Evolutionary conservation across 2,113 vertebrate species (phyloP).

Genomic region (Planiliza haematocheilus): DNA sequence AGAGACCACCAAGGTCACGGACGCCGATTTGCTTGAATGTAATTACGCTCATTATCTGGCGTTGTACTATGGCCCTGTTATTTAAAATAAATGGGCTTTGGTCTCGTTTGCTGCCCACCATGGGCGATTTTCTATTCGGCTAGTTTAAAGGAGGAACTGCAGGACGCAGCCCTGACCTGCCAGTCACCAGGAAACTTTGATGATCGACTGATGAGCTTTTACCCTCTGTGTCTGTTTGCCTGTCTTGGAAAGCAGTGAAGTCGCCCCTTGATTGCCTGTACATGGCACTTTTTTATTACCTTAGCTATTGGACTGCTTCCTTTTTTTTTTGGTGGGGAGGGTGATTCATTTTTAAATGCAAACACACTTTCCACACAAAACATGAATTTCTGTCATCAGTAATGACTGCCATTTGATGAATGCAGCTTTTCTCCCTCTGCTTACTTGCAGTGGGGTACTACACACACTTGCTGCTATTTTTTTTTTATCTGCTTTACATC

Average conservation of each 20-base stretch:
- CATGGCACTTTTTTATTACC: not conserved
- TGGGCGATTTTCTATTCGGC: constrained; percentile 50
- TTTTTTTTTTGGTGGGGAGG: too few relatives aligned
- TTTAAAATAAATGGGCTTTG: constrained; percentile 75
- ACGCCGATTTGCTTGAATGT: constrained; percentile 66
- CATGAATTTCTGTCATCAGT: too few relatives aligned
- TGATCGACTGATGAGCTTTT: constrained; percentile 64
- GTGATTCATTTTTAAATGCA: constrained; percentile 31
- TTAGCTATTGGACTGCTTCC: not conserved
- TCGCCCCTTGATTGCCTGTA: constrained; percentile 7
- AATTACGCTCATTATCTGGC: constrained; percentile 79
- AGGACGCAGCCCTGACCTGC: constrained; percentile 54
- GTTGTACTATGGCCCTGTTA: constrained; percentile 62
- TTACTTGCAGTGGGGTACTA: too few relatives aligned
- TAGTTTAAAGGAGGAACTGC: constrained; percentile 46
- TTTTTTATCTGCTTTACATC: too few relatives aligned
- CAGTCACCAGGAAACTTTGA: constrained; percentile 59
- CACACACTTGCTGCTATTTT: too few relatives aligned
- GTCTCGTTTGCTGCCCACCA: constrained; percentile 42
- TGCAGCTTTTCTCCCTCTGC: too few relatives aligned
- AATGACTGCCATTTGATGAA: not conserved
- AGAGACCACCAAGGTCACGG: constrained; percentile 72
- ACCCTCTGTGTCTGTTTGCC: constrained; percentile 35
- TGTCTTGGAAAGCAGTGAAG: constrained; percentile 61
- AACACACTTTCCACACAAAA: not conserved